Evolutionary conservation across 1,140 invertebrate species (phyloP).

Genomic region (Magallana gigas): DNA sequence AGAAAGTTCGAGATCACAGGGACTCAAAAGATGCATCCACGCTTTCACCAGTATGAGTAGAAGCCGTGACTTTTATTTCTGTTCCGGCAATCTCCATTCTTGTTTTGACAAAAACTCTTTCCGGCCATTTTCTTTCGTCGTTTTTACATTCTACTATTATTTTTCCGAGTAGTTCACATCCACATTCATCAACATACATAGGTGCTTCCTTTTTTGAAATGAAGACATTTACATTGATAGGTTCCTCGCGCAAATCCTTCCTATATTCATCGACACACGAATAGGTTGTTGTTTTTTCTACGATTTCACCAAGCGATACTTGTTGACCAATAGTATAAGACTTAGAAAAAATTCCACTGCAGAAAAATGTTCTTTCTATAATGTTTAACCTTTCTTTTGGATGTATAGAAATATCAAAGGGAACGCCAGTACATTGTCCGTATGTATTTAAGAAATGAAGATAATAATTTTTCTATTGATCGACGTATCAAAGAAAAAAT

Average conservation of each 20-base stretch:
- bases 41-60: not conserved
- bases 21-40: not conserved
- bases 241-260: not conserved
- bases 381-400: not conserved
- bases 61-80: conserved; percentile 25
- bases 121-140: not conserved
- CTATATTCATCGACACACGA: not conserved
- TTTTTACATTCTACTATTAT: not conserved
- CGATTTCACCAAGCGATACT: not conserved
- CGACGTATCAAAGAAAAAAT: too few relatives aligned
- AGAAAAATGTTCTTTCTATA: not conserved
- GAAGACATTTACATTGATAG: not conserved
- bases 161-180: not conserved
- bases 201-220: conserved; percentile 4
- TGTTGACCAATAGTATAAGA: not conserved
- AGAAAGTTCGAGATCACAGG: not conserved
- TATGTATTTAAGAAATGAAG: too few relatives aligned
- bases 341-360: not conserved
- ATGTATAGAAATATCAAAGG: not conserved
- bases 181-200: conserved; percentile 27
- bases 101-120: not conserved
- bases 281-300: not conserved
- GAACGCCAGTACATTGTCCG: not conserved
- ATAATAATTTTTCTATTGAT: too few relatives aligned
- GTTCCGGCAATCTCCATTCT: conserved; percentile 40